These are phyloP conservation scores for Amphipyra berbera DNA, from an alignment of 2,888 invertebrate genomes.

Conservation along the genomic window DNA sequence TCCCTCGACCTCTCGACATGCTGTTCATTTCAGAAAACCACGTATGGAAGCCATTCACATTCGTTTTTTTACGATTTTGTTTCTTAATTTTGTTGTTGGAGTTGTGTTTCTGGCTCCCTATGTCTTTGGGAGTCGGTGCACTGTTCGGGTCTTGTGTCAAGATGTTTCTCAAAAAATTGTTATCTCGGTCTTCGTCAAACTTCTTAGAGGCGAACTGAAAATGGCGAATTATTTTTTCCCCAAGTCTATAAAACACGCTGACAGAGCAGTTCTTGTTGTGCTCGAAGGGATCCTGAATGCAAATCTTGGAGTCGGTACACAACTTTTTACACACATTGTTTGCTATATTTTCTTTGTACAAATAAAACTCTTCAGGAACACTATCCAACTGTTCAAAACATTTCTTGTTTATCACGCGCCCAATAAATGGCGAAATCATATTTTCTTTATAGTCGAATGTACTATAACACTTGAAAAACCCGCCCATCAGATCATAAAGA, in stretches of 20 bases:
- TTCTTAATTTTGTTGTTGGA: conserved; percentile 47
- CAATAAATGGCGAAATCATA: conserved; percentile 91
- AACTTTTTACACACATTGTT: conserved; percentile 64
- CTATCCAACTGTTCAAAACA: conserved; percentile 67
- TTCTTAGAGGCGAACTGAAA: conserved; percentile 60
- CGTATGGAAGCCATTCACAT: not conserved
- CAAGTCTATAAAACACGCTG: conserved; percentile 63
- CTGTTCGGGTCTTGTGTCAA: conserved; percentile 43
- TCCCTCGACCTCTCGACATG: not conserved
- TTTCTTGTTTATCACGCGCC: conserved; percentile 78
- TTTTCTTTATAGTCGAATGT: conserved; percentile 87
- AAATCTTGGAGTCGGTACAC: conserved; percentile 76
- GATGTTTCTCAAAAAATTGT: conserved; percentile 59
- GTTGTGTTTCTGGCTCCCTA: conserved; percentile 6
- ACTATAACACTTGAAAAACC: conserved; percentile 91
- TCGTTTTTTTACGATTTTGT: conserved; percentile 22
- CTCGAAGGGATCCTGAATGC: conserved; percentile 91
- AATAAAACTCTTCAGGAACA: conserved; percentile 70
- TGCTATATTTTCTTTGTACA: conserved; percentile 75
- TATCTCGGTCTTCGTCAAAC: conserved; percentile 53
- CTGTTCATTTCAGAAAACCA: not conserved
- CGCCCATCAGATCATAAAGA: conserved; percentile 87
- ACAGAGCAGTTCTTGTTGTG: conserved; percentile 85
- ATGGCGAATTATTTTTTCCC: conserved; percentile 50
- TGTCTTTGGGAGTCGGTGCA: not conserved